Evolutionary conservation across 2,113 vertebrate genomes (phyloP), one percentile per base, ranked within the genome.

Genomic region (Junco hyemalis): DNA sequence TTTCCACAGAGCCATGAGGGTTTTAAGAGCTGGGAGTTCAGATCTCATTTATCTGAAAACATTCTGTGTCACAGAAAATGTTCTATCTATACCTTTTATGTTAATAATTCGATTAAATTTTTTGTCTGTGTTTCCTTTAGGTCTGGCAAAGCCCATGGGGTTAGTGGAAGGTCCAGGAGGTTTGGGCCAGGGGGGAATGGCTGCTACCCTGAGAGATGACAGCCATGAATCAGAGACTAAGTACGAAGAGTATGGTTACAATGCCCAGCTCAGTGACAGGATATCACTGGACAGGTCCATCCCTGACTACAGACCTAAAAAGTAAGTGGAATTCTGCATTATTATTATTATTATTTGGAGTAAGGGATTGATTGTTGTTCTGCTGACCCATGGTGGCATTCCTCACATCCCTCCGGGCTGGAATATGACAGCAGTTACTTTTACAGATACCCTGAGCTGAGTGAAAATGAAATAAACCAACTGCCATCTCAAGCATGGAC

Each of bases 271-370:
- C 88, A 99, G 99, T 35, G 99, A 99, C 95, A 98, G 99, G 93
- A 99, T 99, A 97, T 99, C 99, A 31, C 98, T 99, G 96, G 99
- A 99, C 97, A 98, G 99, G 73, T 98, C 98, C 92, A 99, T 99
- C 94, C 99, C 99, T 0, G 99, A 99, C 98, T 99, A 99, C 97
- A 98, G 99, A 96, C 99, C 99, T 23, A 99, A 99, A 97, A 99
- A 98, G 99, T 99, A 98, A 97, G 98, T 98, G 29, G 21, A 66
- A 57, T 74, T 90, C 56, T 31, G n/a, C 2, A 0, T 88, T 86
- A 5, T 79, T 81, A 21, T 79, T 72, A 21, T 79, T 72, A 40
- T 42, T 42, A 15, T 42, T 42, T 24, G 56, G 11, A 66, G 14
- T n/a, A 81, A 81, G 40, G 42, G 29, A 7, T 21, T 78, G 33